Base-by-base conservation (phyloP, 2,888 invertebrate genomes). In the Cistogaster globosa region DNA sequence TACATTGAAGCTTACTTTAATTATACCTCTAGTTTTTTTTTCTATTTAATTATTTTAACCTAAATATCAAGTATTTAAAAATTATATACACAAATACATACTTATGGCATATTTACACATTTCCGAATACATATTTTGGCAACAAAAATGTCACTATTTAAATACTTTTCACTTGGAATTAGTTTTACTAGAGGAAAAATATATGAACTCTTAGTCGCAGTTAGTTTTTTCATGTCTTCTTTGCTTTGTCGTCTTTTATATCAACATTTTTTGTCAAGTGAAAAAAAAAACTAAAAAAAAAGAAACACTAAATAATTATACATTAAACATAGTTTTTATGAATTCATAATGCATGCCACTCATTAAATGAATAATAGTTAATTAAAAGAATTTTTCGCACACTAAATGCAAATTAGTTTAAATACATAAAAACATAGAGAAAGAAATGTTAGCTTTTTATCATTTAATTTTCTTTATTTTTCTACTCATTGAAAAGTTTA, bases 281-380 rank as follows among this genome's bases (percentile, higher is more conserved):
- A 18, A n/a, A 55, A 42, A 36, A 22, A 53, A 32, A 58, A 57
- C 45, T 36, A n/a, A 45, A n/a, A 18, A 8, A 75, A 55, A 62
- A 42, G 4, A 36, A 53, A 51, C 12, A 51, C n/a, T 20, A 20
- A 14, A 18, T 8, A n/a, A 7, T 7, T n/a, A 51, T 20, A 42
- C 9, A 48, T 38, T 58, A 16, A 45, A 11, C 22, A 36, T 32
- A 65, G 71, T 82, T 84, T 85, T 78, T 75, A 78, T 75, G 69
- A 81, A 82, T 85, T 85, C 81, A 81, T 85, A 85, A 82, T 85
- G 81, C 84, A 85, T 82, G 78, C 75, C 84, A 82, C 84, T 84
- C 84, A 85, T 81, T 85, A 81, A 75, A 77, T 78, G 77, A 55
- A 75, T 74, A 72, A 85, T 78, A 85, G 84, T 85, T 85, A 85